Percentiles rank a stretch among this genome's conserved stretches.
Evolutionary conservation across 2,113 vertebrate species (phyloP).

Genomic region (Enhydra lutris): DNA sequence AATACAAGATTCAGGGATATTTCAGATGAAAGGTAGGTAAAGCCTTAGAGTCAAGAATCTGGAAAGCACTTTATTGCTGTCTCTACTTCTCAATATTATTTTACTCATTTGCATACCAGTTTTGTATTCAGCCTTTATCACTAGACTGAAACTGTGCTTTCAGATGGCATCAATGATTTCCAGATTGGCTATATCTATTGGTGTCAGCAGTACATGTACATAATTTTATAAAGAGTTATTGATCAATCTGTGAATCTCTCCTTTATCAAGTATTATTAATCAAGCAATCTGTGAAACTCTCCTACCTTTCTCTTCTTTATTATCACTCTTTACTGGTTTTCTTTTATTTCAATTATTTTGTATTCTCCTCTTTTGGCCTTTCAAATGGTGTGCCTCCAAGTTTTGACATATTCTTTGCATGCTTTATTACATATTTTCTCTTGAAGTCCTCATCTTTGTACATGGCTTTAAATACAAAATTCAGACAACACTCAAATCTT

Average conservation of each 20-base stretch:
- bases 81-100: neutral
- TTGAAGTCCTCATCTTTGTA: neutral
- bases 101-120: neutral
- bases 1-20: neutral
- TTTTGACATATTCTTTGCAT: neutral
- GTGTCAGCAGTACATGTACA: neutral
- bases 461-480: neutral
- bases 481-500: neutral
- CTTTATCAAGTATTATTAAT: neutral
- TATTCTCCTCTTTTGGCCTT: neutral
- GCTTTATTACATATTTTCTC: neutral
- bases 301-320: neutral
- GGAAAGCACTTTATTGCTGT: neutral
- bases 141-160: neutral
- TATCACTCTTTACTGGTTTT: neutral
- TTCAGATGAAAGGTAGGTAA: neutral
- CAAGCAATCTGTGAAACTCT: too few relatives aligned
- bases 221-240: neutral
- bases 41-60: neutral
- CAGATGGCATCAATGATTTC: neutral
- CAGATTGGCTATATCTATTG: neutral
- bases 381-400: neutral
- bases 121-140: neutral
- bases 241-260: neutral
- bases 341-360: neutral